These are phyloP conservation scores for Intellagama lesueurii DNA, from an alignment of 2,797 vertebrate species.

Conservation along the genomic window DNA sequence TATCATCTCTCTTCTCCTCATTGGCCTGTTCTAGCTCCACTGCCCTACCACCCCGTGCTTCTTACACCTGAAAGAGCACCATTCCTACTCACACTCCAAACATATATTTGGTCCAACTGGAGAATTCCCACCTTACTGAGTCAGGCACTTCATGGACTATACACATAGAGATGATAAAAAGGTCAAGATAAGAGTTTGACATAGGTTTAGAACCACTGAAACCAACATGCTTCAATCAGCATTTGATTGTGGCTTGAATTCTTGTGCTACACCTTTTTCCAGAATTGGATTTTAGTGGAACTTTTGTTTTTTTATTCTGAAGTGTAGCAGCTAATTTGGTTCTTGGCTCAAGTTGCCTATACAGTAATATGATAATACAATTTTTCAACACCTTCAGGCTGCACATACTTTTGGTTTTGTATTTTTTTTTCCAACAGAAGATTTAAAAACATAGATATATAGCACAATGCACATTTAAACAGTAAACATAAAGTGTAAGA, in stretches of 20 bases:
- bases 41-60: too few relatives aligned
- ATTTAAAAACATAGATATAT: too few relatives aligned
- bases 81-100: too few relatives aligned
- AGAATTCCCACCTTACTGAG: too few relatives aligned
- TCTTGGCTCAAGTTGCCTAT: slow-evolving; percentile 32
- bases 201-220: not conserved
- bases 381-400: slow-evolving; percentile 30
- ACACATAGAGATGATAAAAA: not conserved
- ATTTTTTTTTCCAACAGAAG: not conserved
- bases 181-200: not conserved
- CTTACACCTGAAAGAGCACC: too few relatives aligned
- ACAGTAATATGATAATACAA: not conserved
- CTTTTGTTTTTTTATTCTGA: slow-evolving; percentile 37
- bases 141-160: not conserved
- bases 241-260: not conserved
- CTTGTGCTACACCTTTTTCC: not conserved
- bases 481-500: too few relatives aligned
- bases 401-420: not conserved
- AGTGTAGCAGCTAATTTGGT: slow-evolving; percentile 27
- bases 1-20: too few relatives aligned
- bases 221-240: not conserved
- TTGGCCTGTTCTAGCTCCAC: too few relatives aligned
- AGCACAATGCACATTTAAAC: too few relatives aligned
- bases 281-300: slow-evolving; percentile 25
- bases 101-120: too few relatives aligned